A percentile compares a stretch with the other conserved stretches of the same genome.
phyloP scores from a whole-genome alignment of 2,797 vertebrate genomes.

The Lacerta bilineata region DNA sequence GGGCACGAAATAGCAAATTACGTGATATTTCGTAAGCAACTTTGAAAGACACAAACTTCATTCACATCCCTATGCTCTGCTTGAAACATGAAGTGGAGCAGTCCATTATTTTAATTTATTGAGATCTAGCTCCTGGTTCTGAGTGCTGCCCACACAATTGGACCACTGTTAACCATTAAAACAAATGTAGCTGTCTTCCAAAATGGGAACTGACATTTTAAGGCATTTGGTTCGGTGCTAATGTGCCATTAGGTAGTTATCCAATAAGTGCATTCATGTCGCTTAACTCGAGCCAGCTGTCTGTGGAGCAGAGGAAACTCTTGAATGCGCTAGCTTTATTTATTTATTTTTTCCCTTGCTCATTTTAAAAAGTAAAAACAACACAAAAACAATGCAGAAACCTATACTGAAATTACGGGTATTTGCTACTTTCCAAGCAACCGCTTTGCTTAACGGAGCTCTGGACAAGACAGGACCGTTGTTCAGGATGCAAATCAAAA shows the following conservation, averaged over 20 bases:
- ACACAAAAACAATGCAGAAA: background rate
- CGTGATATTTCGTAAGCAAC: too few relatives aligned
- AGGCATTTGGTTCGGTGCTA: conserved; percentile 73
- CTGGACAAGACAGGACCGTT: background rate
- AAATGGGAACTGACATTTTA: conserved; percentile 76
- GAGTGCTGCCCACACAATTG: background rate
- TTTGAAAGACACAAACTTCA: background rate
- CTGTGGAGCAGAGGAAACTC: conserved; percentile 48
- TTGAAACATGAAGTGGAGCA: background rate
- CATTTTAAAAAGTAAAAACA: conserved; percentile 18
- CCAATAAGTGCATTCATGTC: conserved; percentile 73
- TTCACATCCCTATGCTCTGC: too few relatives aligned
- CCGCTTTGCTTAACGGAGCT: conserved; percentile 19
- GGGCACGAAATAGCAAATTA: too few relatives aligned
- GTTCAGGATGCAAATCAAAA: background rate
- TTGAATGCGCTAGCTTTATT: background rate
- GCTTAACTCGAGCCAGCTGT: conserved; percentile 76
- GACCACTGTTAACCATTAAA: conserved; percentile 52
- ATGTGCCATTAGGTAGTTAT: conserved; percentile 77
- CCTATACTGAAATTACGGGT: conserved; percentile 23
- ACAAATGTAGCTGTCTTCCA: conserved; percentile 60
- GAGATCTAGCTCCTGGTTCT: background rate
- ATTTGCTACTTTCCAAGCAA: background rate
- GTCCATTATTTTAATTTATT: background rate
- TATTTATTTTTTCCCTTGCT: background rate